These are phyloP conservation scores for Lepidothrix coronata DNA, from an alignment of 2,113 vertebrate species.

Conservation along the genomic window DNA sequence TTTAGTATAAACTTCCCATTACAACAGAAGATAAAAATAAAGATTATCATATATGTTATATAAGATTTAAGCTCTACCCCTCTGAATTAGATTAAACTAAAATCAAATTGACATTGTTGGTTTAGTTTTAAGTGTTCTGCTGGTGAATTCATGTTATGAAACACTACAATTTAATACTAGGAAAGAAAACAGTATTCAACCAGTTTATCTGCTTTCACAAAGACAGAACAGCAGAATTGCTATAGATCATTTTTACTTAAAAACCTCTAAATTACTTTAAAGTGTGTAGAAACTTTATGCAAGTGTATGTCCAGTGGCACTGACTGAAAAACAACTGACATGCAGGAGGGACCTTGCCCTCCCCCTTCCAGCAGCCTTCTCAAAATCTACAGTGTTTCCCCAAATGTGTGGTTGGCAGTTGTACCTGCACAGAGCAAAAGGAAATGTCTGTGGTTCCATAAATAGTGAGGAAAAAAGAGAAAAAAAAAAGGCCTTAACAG, in stretches of 20 bases:
- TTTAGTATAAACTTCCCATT: neutral
- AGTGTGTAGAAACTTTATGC: neutral
- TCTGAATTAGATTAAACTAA: slow-evolving; percentile 38
- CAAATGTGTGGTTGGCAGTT: accelerated
- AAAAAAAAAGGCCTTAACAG: too few relatives aligned
- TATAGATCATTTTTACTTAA: neutral
- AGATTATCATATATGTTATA: neutral
- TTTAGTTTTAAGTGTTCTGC: neutral
- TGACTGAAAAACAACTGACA: neutral
- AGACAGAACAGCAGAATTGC: neutral
- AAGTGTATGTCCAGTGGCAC: neutral
- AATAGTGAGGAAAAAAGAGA: neutral
- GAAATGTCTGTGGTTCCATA: neutral
- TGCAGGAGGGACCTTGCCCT: neutral
- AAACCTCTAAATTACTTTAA: neutral
- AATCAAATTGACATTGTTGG: neutral
- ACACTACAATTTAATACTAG: neutral
- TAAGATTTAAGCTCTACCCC: neutral
- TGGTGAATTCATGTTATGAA: neutral
- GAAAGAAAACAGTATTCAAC: neutral
- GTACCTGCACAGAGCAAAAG: neutral
- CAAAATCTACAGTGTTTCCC: neutral
- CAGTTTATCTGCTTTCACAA: neutral
- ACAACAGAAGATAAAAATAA: neutral
- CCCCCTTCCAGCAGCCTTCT: neutral